Evolutionary conservation across 2,888 invertebrate genomes (phyloP), one percentile per base, ranked within the genome.

Genomic region (Andrena camellia): DNA sequence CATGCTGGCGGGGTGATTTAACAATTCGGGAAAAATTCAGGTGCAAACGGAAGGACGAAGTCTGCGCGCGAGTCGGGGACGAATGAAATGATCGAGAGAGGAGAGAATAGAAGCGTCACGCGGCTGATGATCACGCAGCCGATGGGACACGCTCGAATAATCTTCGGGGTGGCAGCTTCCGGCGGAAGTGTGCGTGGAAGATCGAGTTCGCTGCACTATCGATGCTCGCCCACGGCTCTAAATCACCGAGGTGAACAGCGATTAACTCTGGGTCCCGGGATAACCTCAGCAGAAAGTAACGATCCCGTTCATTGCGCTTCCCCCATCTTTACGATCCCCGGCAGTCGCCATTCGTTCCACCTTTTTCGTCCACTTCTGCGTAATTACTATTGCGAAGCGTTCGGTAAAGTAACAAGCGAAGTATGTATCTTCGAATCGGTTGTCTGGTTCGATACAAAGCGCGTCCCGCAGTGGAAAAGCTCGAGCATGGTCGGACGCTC

Each of bases 141-240:
- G 83, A 88, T 88, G 70, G 69, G 88, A 66, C 84, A 67, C 87
- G 91, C 89, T 90, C 85, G 89, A 90, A 85, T 88, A 89, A 90
- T 89, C 90, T 90, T 87, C 89, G 89, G 88, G 90, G 86, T 83
- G 88, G 88, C 88, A 86, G 89, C 88, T 90, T 91, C 90, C 90
- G 90, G 75, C 89, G 89, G 89, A 89, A 89, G 85, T 57, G 73
- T 70, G 75, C 72, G 78, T 54, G 50, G 64, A 88, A 84, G 86
- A 88, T 84, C 87, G 79, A 75, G 82, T 84, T 83, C 83, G 78
- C 81, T 77, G 85, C 73, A 63, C 80, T 31, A 85, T 86, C 86
- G 88, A 78, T 81, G 42, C 64, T 60, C 54, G 20, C 59, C 59
- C n/a, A n/a, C 69, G 66, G 52, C 31, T 73, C 74, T 85, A 83